Conservation (phyloP, 2,888 invertebrate species). For the Antitype chi region DNA sequence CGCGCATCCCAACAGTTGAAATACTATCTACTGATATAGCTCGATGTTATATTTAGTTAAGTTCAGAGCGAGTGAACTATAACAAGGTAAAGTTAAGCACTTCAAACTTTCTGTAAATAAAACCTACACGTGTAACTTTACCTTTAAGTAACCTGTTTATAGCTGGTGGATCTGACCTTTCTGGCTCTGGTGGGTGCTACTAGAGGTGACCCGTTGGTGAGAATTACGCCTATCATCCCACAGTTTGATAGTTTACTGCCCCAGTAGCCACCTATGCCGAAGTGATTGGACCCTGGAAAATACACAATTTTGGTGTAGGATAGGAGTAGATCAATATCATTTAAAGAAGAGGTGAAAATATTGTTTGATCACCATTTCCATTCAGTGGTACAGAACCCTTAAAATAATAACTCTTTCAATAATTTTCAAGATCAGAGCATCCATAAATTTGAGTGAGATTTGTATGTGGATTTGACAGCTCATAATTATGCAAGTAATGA, state of each 20-base stretch:
- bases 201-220: conserved; percentile 33
- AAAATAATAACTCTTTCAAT: neutral
- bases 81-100: neutral
- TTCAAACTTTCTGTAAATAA: neutral
- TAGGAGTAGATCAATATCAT: neutral
- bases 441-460: neutral
- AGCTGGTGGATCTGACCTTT: conserved; percentile 26
- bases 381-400: neutral
- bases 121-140: neutral
- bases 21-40: neutral
- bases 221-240: conserved; percentile 29
- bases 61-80: neutral
- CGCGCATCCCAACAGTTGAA: neutral
- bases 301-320: neutral
- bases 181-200: conserved; percentile 35
- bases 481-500: neutral
- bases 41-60: neutral
- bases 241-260: neutral
- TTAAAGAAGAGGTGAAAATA: neutral
- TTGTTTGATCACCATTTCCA: neutral
- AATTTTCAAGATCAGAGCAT: neutral
- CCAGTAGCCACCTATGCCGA: conserved; percentile 39
- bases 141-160: neutral
- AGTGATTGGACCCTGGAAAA: conserved; percentile 34
- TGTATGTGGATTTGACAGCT: neutral